A percentile compares a stretch with the other conserved stretches of the same genome.
phyloP scores from a whole-genome alignment of 2,797 vertebrate species.

The Spheniscus humboldti region DNA sequence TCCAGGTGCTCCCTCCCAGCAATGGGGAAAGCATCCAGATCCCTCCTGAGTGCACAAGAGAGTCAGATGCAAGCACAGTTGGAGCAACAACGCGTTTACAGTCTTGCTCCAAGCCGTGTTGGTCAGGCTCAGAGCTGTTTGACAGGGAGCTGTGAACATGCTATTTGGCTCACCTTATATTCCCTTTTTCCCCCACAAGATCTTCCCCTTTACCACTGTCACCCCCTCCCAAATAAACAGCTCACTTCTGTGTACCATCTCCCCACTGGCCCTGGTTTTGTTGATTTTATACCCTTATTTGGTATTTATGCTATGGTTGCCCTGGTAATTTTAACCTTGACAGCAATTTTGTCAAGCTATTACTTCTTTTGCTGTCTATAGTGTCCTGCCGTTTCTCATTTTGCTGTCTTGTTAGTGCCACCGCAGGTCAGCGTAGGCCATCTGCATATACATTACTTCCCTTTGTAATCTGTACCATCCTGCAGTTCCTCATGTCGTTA shows the following conservation, averaged over 20 bases:
- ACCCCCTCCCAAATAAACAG: background rate
- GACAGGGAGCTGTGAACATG: background rate
- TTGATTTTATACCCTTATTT: background rate
- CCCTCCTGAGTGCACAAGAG: background rate
- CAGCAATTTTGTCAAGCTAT: background rate
- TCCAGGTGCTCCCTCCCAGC: background rate
- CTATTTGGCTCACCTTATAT: background rate
- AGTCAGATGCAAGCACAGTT: background rate
- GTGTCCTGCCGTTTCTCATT: background rate
- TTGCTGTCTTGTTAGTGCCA: slow-evolving; percentile 32
- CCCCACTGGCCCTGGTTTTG: background rate
- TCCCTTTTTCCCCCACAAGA: background rate
- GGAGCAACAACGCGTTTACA: background rate
- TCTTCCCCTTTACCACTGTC: background rate
- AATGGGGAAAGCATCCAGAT: background rate
- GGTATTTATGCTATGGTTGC: background rate
- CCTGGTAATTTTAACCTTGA: background rate
- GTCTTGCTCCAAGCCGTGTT: background rate
- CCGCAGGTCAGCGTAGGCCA: background rate
- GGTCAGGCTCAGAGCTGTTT: background rate
- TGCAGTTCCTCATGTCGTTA: background rate
- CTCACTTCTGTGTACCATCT: background rate
- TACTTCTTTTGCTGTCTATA: background rate
- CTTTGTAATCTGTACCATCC: background rate
- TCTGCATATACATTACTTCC: slow-evolving; percentile 22